Base-by-base conservation (phyloP, 2,797 vertebrate species). In the Alectoris magna region DNA sequence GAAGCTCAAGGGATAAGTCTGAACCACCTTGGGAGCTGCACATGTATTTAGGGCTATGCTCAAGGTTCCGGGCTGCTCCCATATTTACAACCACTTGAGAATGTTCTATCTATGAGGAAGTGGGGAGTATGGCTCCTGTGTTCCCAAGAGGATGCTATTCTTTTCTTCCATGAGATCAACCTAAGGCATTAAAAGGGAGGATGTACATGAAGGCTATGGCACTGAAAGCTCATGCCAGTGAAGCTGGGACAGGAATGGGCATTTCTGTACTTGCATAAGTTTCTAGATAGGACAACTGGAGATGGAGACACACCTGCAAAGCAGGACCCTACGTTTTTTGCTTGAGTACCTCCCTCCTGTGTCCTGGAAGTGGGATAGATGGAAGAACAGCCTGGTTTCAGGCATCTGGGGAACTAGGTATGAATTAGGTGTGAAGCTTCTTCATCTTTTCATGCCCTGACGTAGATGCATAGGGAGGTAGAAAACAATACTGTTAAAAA, bases 1-100 rank as follows among this genome's bases (percentile, higher is more conserved):
- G 74, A 90, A 80, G 51, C 71, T 84, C 63, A 87, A 81, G 84
- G 70, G 81, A 87, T 84, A 86, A 64, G 69, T 19, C 48, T 87
- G 68, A 73, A 83, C 15, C 17, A 48, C 15, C 3, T 13, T 27
- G 83, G 77, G 95, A 76, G 73, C 86, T 21, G 34, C 63, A 86
- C 59, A 12, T 84, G 51, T 82, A 44, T 91, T 78, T 66, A 92
- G 79, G 34, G 51, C 51, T 90, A 44, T 27, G 12, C 23, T 75
- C 0, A 0, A 74, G 78, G 29, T 63, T 96, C 70, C 2, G 0
- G 5, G 84, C 49, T 2, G 8, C 69, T 88, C 67, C 55, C 11
- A 2, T 0, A 0, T 76, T 90, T 84, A 68, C 3, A 4, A 27
- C 2, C 8, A 21, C 51, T 78, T 67, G 60, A 90, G 48, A 60